phyloP scores from a whole-genome alignment of 1,140 invertebrate genomes.

The Brachionus sp. region DNA sequence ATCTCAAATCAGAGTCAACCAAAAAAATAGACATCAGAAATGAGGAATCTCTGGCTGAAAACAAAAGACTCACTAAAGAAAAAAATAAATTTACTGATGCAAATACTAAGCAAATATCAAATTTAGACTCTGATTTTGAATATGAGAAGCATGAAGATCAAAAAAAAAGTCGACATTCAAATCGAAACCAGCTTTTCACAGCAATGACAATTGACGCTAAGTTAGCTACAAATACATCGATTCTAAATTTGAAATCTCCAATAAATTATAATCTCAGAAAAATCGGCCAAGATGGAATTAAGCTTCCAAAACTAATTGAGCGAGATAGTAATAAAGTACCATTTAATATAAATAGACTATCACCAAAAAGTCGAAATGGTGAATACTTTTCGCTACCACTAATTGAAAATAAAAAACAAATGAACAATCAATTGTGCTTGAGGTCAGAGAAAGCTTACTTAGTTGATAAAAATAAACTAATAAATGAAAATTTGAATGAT shows the following conservation, averaged over 20 bases:
- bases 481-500: not conserved
- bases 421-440: not conserved
- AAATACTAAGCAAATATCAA: not conserved
- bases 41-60: not conserved
- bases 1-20: too few species aligned
- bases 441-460: constrained; percentile 1
- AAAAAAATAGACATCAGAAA: too few species aligned
- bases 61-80: not conserved
- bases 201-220: not conserved
- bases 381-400: not conserved
- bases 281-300: not conserved
- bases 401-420: not conserved
- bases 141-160: not conserved
- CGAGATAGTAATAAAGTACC: not conserved
- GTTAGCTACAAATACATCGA: not conserved
- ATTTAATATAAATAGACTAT: not conserved
- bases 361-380: not conserved
- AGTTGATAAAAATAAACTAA: not conserved
- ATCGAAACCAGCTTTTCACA: not conserved
- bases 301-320: not conserved
- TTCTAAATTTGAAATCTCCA: constrained; percentile 11
- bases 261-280: constrained; percentile 14
- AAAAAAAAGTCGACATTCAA: not conserved
- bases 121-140: not conserved
- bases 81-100: not conserved